These are phyloP conservation scores for Laspeyria flexula DNA, from an alignment of 2,888 invertebrate genomes.

Conservation along the genomic window DNA sequence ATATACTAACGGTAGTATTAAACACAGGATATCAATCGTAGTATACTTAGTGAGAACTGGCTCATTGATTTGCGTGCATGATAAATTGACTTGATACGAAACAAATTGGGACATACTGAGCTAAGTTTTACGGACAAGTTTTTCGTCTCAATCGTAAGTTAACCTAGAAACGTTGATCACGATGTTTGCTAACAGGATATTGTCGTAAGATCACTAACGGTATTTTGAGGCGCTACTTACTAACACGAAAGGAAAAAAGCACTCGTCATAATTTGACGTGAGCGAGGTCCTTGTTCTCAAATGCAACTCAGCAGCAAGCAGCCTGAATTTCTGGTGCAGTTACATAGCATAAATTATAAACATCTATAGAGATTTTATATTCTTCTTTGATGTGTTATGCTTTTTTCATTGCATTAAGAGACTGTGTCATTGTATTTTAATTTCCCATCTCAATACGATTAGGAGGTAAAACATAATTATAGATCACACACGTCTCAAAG, in stretches of 20 bases:
- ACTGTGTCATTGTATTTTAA: no score
- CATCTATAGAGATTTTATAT: no score
- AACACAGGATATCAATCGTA: slow-evolving; percentile 20
- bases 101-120: slow-evolving; percentile 23
- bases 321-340: neutral
- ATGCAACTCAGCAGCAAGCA: no score
- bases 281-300: slow-evolving; percentile 19
- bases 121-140: slow-evolving; percentile 24
- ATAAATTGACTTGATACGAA: slow-evolving; percentile 21
- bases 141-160: slow-evolving; percentile 42
- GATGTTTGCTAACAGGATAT: slow-evolving; percentile 49
- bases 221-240: slow-evolving; percentile 27
- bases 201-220: slow-evolving; percentile 44
- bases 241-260: slow-evolving; percentile 22
- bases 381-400: no score
- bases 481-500: no score
- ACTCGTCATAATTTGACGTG: slow-evolving; percentile 16
- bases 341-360: no score
- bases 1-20: neutral
- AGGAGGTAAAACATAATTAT: no score
- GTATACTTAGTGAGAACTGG: neutral
- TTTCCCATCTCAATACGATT: no score
- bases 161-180: slow-evolving; percentile 47
- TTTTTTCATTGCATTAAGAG: no score
- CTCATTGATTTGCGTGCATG: slow-evolving; percentile 25